Base-by-base conservation (phyloP, 2,888 invertebrate species). In the Dastarcus helophoroides region DNA sequence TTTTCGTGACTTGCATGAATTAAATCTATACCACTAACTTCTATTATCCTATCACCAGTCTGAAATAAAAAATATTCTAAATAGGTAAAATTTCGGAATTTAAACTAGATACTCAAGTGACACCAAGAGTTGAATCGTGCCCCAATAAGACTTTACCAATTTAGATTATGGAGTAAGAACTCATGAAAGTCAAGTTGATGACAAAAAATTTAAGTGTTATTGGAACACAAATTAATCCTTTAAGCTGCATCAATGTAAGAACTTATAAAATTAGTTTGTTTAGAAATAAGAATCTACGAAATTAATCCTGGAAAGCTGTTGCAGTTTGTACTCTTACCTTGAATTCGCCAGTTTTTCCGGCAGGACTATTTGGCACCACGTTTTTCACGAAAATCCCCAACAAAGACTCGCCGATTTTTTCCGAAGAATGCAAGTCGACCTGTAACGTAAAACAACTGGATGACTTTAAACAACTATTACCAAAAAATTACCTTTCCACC, bases 361-460 rank as follows among this genome's bases (percentile, higher is more conserved):
- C 98, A 1, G 97, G 94, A 62, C 91, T 93, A 39, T 88, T 80
- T 1, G 88, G 77, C 8, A 94, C 76, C 1, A 98, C 94, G 51
- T 91, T 90, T 62, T 97, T 97, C 54, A 98, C 90, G 61, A 98
- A 98, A 54, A 98, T 95, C 4, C 97, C 97, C 33, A 90, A 80
- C 43, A 94, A 76, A 31, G 80, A 79, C 40, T 55, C 57, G 3
- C 45, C 48, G 9, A 47, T 35, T 22, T 76, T 22, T 67, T 31
- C 76, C 71, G 38, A 71, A 34, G 78, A 72, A 47, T 76, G 78
- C 44, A 85, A 68, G 51, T 88, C 82, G 32, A 83, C 80, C 79
- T 80, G 59, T 12, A 47, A 57, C 29, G 19, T 35, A 33, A 34
- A 37, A 12, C 14, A 10, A 26, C 7, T 23, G 23, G 6, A 10